Evolutionary conservation across 2,888 invertebrate species (phyloP).

Genomic region (Biston betularia): DNA sequence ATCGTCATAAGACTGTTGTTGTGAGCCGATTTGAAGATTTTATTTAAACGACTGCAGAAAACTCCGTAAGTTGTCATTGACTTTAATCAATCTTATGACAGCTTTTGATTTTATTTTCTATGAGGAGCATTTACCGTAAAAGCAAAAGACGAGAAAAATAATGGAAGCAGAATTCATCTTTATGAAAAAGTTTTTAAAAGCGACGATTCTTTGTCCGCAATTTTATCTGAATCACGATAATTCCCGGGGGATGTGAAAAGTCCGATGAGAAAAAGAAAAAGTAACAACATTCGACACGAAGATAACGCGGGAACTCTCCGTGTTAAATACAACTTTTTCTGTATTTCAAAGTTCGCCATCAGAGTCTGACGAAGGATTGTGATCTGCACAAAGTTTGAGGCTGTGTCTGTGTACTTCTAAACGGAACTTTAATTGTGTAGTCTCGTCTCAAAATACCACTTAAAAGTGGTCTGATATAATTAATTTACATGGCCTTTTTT

Average conservation of each 20-base stretch:
- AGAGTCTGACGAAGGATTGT: constrained; percentile 75
- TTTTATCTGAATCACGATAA: constrained; percentile 48
- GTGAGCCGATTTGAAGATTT: no score
- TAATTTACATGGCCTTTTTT: constrained; percentile 36
- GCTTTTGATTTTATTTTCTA: no score
- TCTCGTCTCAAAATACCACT: constrained; percentile 70
- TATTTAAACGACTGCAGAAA: no score
- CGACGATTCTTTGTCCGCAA: constrained; percentile 45
- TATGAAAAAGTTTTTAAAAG: constrained; percentile 45
- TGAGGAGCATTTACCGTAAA: constrained; percentile 14
- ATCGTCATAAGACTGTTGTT: no score
- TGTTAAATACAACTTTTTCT: constrained; percentile 49
- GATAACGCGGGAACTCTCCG: constrained; percentile 46
- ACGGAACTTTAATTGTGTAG: constrained; percentile 64
- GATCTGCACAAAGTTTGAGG: constrained; percentile 74
- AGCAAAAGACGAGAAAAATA: constrained; percentile 13
- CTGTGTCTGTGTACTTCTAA: constrained; percentile 63
- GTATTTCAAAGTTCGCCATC: constrained; percentile 58
- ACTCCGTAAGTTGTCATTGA: background rate
- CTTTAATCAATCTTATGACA: background rate
- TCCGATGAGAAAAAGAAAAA: constrained; percentile 46
- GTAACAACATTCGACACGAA: constrained; percentile 47
- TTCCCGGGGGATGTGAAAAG: constrained; percentile 45
- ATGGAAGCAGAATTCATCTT: constrained; percentile 35
- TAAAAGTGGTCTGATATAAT: constrained; percentile 63